Evolutionary conservation across 1,140 invertebrate species (phyloP), one percentile per base, ranked within the genome.

Genomic region (Bombus huntii): DNA sequence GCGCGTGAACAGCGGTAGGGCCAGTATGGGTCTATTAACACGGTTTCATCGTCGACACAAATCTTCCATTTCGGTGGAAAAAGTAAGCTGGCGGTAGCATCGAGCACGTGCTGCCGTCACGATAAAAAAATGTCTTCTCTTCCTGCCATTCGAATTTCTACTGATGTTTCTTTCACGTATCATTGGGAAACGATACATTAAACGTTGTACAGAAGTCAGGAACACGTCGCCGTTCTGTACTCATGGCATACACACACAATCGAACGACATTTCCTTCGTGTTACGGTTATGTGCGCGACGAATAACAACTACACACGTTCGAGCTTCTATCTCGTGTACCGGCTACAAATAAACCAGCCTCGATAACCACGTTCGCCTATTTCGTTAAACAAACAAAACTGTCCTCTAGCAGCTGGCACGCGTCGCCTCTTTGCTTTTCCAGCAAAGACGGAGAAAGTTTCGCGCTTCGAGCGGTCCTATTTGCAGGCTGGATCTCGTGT

Each of bases 1-100:
- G 75, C 78, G 75, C 88, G 88, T 88, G 87, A 90, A 90, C 88
- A 87, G 77, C 71, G 42, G 37, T 59, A 42, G 73, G 81, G 66
- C 44, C 42, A 39, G 47, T 65, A 72, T 68, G 80, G 72, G 62
- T 74, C 89, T 78, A 88, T 90, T 90, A 89, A 90, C 89, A 90
- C 80, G 79, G 66, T 87, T 84, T 85, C 89, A 85, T 88, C 82
- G 75, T 39, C 57, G 89, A 90, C 88, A 90, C 86, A 82, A 85
- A 90, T 90, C 88, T 82, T 83, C n/a, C 62, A 62, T 89, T 90
- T 86, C 79, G 59, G 2, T 68, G 57, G 83, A 90, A 90, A 81
- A 80, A 57, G n/a, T 75, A 74, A 13, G 37, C 81, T 62, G 72
- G 25, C 62, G n/a, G 39, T 57, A 85, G 65, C 74, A 65, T 18